phyloP scores from a whole-genome alignment of 2,888 invertebrate genomes.

The Augochlorella aurata region DNA sequence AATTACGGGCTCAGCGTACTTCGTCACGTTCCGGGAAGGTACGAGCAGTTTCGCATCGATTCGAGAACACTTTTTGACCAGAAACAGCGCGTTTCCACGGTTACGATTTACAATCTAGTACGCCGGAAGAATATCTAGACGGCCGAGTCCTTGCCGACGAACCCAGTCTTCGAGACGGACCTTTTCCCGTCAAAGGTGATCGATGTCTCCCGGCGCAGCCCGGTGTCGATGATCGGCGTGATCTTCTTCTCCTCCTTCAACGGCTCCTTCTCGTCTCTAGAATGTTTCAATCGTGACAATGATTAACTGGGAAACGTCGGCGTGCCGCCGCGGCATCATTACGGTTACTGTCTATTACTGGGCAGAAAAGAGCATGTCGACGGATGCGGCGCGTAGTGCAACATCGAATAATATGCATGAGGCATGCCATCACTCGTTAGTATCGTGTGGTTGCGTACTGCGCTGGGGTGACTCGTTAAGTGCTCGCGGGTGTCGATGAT shows the following conservation, averaged over 20 bases:
- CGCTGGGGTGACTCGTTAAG: background rate
- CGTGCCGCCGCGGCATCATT: background rate
- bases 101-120: constrained; percentile 81
- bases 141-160: constrained; percentile 95
- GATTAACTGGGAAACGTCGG: constrained; percentile 6
- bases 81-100: constrained; percentile 60
- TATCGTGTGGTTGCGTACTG: constrained; percentile 35
- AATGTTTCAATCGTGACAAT: constrained; percentile 61
- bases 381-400: constrained; percentile 65
- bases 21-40: constrained; percentile 22
- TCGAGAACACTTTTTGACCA: constrained; percentile 66
- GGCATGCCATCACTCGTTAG: constrained; percentile 65
- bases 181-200: constrained; percentile 92
- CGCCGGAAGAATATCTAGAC: constrained; percentile 85
- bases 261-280: constrained; percentile 92
- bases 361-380: constrained; percentile 63
- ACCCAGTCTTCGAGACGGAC: constrained; percentile 92
- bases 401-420: constrained; percentile 61
- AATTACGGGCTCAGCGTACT: constrained; percentile 15
- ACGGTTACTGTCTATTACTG: constrained; percentile 58
- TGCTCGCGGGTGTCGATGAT: background rate
- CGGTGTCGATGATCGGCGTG: constrained; percentile 84
- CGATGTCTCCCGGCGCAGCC: constrained; percentile 89
- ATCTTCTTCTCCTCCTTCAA: constrained; percentile 86
- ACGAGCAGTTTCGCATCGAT: constrained; percentile 41